These are phyloP conservation scores for Byasa hedistus DNA, from an alignment of 2,888 invertebrate genomes.

Conservation along the genomic window DNA sequence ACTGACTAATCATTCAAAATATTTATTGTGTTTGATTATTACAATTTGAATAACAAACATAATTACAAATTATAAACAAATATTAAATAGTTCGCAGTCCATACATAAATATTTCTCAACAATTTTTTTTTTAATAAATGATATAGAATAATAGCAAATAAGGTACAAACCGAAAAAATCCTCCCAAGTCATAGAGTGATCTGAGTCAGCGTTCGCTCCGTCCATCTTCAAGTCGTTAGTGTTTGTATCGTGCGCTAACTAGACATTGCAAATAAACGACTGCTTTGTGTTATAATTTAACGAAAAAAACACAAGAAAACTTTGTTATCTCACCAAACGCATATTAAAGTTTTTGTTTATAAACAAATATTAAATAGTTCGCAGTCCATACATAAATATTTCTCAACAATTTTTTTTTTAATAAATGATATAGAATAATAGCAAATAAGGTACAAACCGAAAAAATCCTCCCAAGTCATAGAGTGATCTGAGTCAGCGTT, in stretches of 20 bases:
- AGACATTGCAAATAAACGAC: conserved; percentile 41
- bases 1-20: neutral
- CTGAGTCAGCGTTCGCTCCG: conserved; percentile 81
- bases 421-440: neutral
- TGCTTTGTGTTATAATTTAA: conserved; percentile 25
- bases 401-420: too few species aligned
- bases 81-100: neutral
- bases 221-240: conserved; percentile 67
- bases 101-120: neutral
- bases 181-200: conserved; percentile 81
- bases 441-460: conserved; percentile 78
- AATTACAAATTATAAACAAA: neutral
- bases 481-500: conserved; percentile 84
- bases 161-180: conserved; percentile 83
- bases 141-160: neutral
- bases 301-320: conserved; percentile 31
- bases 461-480: conserved; percentile 87
- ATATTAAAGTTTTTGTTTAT: conserved; percentile 56
- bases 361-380: conserved; percentile 47
- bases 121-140: too few species aligned
- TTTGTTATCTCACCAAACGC: conserved; percentile 34
- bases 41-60: neutral
- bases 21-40: neutral
- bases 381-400: neutral
- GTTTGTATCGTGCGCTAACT: conserved; percentile 42